Evolutionary conservation across 2,888 invertebrate species (phyloP), one percentile per base, ranked within the genome.

Genomic region (Cryptus viduatorius): DNA sequence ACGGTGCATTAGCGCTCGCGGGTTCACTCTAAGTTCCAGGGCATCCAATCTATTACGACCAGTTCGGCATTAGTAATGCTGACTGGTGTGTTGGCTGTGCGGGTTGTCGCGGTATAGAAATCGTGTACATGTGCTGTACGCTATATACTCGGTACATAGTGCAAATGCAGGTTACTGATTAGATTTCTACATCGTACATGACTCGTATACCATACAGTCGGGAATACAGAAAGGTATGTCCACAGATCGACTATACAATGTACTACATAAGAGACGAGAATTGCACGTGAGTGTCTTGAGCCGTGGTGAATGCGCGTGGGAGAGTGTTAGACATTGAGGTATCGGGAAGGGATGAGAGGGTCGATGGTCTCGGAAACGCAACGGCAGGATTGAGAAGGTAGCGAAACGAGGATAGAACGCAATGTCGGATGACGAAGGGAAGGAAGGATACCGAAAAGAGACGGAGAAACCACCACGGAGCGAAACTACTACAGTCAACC

Each of bases 31-130:
- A 91, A 91, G 88, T 92, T 92, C 86, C 84, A 69, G 89, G 88
- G 89, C 89, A 89, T 90, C 91, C 90, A 90, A 91, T 92, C 91
- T 90, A 92, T 92, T 92, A 92, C 89, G 89, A 90, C 89, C 90
- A 88, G 90, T 92, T 92, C 89, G 89, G 92, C 91, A 92, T 92
- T 92, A 89, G 90, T 90, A 92, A 92, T 90, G 24, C 24, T 24
- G 24, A 24, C 24, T 24, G 24, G 24, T 24, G 91, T 91, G 91
- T 90, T 90, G 90, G 86, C 89, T 88, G 84, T 84, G 86, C 83
- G 83, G 82, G 87, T 87, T 87, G 87, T 84, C 84, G 79, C 50
- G 29, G 29, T 59, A 73, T 69, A 53, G 75, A 69, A 56, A 29
- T 72, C 75, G 73, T 50, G 59, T 61, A 46, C 71, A 46, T 64